These are phyloP conservation scores for Chromobotia macracanthus DNA, from an alignment of 2,797 vertebrate genomes.

Conservation along the genomic window DNA sequence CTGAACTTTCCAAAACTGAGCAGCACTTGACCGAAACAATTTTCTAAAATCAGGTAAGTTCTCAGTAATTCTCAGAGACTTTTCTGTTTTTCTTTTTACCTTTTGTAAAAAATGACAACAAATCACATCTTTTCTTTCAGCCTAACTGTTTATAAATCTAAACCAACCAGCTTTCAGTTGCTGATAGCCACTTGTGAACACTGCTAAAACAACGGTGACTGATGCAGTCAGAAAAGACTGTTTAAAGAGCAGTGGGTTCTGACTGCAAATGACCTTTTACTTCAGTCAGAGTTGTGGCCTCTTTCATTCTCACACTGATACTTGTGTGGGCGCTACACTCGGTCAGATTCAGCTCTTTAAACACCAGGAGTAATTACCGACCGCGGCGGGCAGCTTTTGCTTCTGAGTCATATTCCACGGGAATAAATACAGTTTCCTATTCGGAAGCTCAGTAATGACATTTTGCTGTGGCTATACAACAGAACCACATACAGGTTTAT, in stretches of 20 bases:
- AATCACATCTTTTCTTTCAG: not conserved
- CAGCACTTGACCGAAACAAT: too few species aligned
- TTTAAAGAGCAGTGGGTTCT: constrained; percentile 55
- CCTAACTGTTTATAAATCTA: constrained; percentile 52
- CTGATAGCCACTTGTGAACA: constrained; percentile 59
- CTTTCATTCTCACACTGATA: constrained; percentile 68
- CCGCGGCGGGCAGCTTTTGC: too few species aligned
- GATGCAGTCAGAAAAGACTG: constrained; percentile 59
- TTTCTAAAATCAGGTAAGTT: too few species aligned
- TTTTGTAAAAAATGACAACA: not conserved
- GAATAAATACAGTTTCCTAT: not conserved
- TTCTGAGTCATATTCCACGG: too few species aligned
- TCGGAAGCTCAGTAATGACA: constrained; percentile 4
- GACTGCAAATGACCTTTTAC: constrained; percentile 78
- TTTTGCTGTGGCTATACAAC: not conserved
- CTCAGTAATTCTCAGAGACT: not conserved
- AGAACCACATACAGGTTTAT: not conserved
- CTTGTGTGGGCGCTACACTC: constrained; percentile 71
- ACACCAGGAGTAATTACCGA: constrained; percentile 73
- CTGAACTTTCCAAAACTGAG: too few species aligned
- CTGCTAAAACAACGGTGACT: constrained; percentile 53
- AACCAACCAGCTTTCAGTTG: constrained; percentile 57
- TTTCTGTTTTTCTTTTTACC: not conserved
- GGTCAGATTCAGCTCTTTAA: constrained; percentile 70
- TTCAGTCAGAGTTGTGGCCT: constrained; percentile 67